Evolutionary conservation across 92 coral and sea anemone genomes (phyloP), one percentile per base, ranked within the genome.

Genomic region (Porites rus): DNA sequence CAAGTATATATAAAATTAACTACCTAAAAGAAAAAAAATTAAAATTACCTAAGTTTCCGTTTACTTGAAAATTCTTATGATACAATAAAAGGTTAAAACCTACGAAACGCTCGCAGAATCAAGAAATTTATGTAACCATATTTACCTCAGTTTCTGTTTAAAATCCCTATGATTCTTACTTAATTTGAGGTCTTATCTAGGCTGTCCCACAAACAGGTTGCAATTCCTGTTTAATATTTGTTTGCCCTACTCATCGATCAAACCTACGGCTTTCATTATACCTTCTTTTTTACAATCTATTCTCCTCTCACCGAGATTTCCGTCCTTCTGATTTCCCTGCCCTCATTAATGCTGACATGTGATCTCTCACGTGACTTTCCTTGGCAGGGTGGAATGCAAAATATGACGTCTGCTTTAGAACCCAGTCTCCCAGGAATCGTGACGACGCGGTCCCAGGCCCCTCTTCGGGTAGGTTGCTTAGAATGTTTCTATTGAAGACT

Each of bases 341-440:
- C 17, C 61, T 56, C 12, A 10, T 4, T 56, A 10, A 8, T 56
- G 13, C 13, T 56, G 61, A 11, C 72, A 65, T 65, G 64, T 80
- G 56, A 80, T 18, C 38, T 56, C 62, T 77, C 76, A 53, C 69
- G 69, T 76, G 68, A 50, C 46, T 9, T 77, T 53, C 58, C 53
- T 56, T 81, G 46, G 69, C 81, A 94, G 95, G 87, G 91, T 24
- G 91, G 94, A 53, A 90, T 92, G 95, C 98, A 94, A 56, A 89
- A 74, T 76, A 77, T 73, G 83, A 70, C 86, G 78, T 66, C 89
- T 1, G 68, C 89, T 28, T 65, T 86, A 53, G 95, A 94, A n/a
- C 43, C 98, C 16, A 75, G 90, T 59, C 94, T 94, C 73, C 98
- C 98, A 18, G 98, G 98, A 54, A 94, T 92, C 24, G 90, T 80